Base-by-base conservation (phyloP, 1,140 invertebrate genomes). In the Drosophila truncata region DNA sequence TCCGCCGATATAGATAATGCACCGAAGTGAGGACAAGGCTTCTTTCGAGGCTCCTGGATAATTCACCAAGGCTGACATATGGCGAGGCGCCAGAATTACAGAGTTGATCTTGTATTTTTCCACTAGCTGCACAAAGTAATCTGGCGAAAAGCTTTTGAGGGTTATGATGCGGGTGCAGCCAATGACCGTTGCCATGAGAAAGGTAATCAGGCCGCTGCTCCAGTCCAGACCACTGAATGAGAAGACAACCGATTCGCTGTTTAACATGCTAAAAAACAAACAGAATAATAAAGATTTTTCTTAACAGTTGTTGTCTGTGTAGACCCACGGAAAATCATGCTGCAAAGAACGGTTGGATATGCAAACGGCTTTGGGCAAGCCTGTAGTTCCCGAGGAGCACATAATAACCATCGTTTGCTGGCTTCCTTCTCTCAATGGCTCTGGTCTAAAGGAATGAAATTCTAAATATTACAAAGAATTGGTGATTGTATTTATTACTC, bases 101-200 rank as follows among this genome's bases (percentile, higher is more conserved):
- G 8, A 20, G 18, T 10, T 33, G 7, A 52, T 52, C 31, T 35
- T 52, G 50, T 52, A 52, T 13, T 52, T 33, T 4, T 52, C 18
- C 29, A 35, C 50, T 13, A 52, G 50, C 13, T 20, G 20, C 0
- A 35, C 50, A 52, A 52, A 52, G 31, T 52, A 52, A 10, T 52
- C 50, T 4, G 50, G 29, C 7, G 50, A 33, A 33, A 35, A 52
- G 18, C 29, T 4, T 23, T 52, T 16, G 8, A 3, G 20, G 13
- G 50, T 52, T 35, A 52, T 52, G 13, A 52, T 52, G 2, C 50
- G 50, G 18, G 50, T 52, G 18, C 50, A 52, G 18, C 50, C 50
- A 33, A 35, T 52, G 13, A 33, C 11, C 6, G 31, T 20, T 20
- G 13, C 50, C 29, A 14, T 20, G 50, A 52, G 50, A 20, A 33